Percentiles rank a stretch among this genome's conserved stretches.
Conservation (phyloP, 2,797 vertebrate species). For the Tiaroga cobitis region DNA sequence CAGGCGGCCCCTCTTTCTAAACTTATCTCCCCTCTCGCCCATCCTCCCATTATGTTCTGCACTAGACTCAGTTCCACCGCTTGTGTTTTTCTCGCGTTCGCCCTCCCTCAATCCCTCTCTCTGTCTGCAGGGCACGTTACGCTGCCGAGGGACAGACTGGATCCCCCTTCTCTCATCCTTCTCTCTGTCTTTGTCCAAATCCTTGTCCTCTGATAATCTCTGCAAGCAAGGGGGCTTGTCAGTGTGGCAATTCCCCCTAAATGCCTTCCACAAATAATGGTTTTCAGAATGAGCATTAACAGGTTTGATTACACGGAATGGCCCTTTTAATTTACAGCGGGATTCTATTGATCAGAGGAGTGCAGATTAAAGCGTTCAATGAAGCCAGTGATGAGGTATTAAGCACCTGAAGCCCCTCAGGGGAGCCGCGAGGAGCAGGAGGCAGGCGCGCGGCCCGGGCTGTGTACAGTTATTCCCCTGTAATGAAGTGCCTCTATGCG, state of each 20-base stretch:
- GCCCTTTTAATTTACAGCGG: slow-evolving; percentile 99
- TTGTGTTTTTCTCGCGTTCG: slow-evolving; percentile 44
- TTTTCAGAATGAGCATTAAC: slow-evolving; percentile 99
- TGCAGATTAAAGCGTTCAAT: slow-evolving; percentile 99
- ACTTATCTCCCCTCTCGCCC: slow-evolving; percentile 64
- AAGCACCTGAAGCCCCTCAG: slow-evolving; percentile 94
- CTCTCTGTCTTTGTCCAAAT: slow-evolving; percentile 65
- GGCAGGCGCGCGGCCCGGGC: slow-evolving; percentile 75
- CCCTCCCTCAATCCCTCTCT: slow-evolving; percentile 60
- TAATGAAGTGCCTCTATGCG: slow-evolving; percentile 99
- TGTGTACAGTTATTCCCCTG: slow-evolving; percentile 98
- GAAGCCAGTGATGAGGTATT: slow-evolving; percentile 99
- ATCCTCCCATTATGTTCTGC: slow-evolving; percentile 54
- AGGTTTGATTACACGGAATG: slow-evolving; percentile 98
- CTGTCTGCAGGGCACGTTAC: slow-evolving; percentile 61
- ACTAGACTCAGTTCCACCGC: slow-evolving; percentile 45
- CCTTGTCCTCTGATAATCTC: slow-evolving; percentile 77
- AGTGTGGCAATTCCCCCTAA: slow-evolving; percentile 91
- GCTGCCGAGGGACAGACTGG: slow-evolving; percentile 48
- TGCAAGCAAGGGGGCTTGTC: slow-evolving; percentile 80
- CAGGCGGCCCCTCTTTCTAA: slow-evolving; percentile 64
- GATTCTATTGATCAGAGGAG: slow-evolving; percentile 99
- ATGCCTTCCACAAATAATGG: slow-evolving; percentile 99
- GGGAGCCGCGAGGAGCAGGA: slow-evolving; percentile 83
- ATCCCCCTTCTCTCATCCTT: slow-evolving; percentile 58